Percentiles rank a stretch among this genome's conserved stretches.
phyloP scores from a whole-genome alignment of 2,888 invertebrate species.

The Oxystoma pomonae region DNA sequence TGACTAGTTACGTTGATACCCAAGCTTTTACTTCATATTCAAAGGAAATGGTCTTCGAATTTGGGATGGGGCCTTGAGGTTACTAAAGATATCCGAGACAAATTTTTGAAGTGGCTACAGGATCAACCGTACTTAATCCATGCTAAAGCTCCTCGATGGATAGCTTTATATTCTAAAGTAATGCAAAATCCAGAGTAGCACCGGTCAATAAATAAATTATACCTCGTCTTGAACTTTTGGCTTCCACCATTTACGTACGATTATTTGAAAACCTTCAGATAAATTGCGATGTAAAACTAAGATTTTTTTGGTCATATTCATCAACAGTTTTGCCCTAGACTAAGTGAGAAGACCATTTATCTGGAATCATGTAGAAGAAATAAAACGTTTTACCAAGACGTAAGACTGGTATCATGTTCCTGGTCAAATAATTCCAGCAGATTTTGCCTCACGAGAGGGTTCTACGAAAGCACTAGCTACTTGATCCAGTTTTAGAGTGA shows the following conservation, averaged over 20 bases:
- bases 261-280: not conserved
- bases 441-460: slow-evolving; percentile 16
- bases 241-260: slow-evolving; percentile 29
- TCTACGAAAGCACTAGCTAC: not conserved
- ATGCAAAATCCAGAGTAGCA: slow-evolving; percentile 27
- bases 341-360: slow-evolving; percentile 15
- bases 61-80: slow-evolving; percentile 18
- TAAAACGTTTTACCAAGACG: slow-evolving; percentile 12
- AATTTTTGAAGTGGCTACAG: not conserved
- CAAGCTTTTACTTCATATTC: slow-evolving; percentile 29
- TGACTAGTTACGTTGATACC: slow-evolving; percentile 23
- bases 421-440: slow-evolving; percentile 13
- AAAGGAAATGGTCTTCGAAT: slow-evolving; percentile 20
- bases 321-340: slow-evolving; percentile 13
- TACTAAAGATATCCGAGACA: slow-evolving; percentile 11
- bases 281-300: slow-evolving; percentile 8
- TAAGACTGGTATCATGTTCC: slow-evolving; percentile 15
- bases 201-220: slow-evolving; percentile 28
- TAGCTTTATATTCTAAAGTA: not conserved
- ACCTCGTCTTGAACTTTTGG: slow-evolving; percentile 36
- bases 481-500: not conserved
- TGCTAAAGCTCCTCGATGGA: not conserved
- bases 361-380: slow-evolving; percentile 14
- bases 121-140: not conserved
- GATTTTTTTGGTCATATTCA: slow-evolving; percentile 13